A percentile compares a stretch with the other conserved stretches of the same genome.
Conservation (phyloP, 1,140 invertebrate species). For the Penaeus indicus region DNA sequence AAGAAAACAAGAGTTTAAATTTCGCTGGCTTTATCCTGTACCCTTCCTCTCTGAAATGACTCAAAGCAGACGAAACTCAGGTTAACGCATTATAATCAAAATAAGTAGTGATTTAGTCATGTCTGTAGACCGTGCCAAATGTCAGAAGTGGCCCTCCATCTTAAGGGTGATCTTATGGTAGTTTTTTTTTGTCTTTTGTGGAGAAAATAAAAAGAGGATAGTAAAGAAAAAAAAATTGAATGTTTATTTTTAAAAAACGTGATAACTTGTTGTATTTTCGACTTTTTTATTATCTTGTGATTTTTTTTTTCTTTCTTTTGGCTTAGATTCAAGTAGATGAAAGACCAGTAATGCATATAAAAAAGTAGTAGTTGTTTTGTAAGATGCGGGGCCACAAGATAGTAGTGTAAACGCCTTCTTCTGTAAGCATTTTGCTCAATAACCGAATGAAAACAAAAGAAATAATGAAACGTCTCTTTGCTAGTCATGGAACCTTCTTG, state of each 20-base stretch:
- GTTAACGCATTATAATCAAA: constrained; percentile 63
- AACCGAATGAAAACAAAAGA: constrained; percentile 1
- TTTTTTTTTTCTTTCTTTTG: background rate
- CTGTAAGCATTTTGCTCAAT: constrained; percentile 56
- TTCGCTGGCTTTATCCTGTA: background rate
- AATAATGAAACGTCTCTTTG: constrained; percentile 59
- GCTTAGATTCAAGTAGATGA: background rate
- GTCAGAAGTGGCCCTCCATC: constrained; percentile 29
- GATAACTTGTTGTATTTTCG: background rate
- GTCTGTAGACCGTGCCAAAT: constrained; percentile 60
- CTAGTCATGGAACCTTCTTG: background rate
- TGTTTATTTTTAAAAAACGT: too few species aligned
- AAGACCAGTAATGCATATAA: background rate
- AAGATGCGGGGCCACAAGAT: constrained; percentile 31
- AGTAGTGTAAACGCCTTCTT: constrained; percentile 32
- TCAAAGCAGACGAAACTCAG: constrained; percentile 52
- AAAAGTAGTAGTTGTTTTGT: background rate
- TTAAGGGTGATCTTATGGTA: background rate
- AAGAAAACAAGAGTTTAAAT: background rate
- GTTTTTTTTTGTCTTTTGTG: background rate
- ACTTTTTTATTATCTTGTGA: background rate
- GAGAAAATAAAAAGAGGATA: background rate
- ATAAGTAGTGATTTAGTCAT: constrained; percentile 59
- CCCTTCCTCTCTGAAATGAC: background rate
- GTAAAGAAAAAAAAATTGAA: too few species aligned